Evolutionary conservation across 2,113 vertebrate species (phyloP).

Genomic region (Agelaius phoeniceus): DNA sequence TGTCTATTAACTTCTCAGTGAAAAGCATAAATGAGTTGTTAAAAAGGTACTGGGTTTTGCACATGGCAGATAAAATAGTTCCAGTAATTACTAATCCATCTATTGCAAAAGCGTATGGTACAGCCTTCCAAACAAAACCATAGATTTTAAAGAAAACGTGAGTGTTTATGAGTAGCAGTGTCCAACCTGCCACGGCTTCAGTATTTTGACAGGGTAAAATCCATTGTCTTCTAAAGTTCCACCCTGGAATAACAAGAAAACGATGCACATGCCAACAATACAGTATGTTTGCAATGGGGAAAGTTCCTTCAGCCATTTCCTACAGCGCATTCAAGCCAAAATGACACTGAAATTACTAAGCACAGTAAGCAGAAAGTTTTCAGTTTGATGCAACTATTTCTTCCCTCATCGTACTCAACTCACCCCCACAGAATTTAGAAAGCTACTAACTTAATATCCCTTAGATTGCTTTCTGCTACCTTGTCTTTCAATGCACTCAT

Average conservation of each 20-base stretch:
- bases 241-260: neutral
- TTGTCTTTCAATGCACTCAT: neutral
- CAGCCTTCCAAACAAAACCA: neutral
- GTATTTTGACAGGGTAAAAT: neutral
- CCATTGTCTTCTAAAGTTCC: neutral
- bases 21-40: neutral
- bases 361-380: neutral
- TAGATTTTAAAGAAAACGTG: neutral
- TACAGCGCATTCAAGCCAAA: neutral
- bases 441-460: neutral
- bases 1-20: neutral
- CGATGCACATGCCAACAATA: accelerated
- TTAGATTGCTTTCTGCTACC: neutral
- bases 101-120: neutral
- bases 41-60: neutral
- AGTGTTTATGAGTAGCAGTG: neutral
- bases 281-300: neutral
- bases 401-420: neutral
- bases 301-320: neutral
- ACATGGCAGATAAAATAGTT: neutral
- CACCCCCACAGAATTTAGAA: neutral
- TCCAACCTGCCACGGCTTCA: neutral
- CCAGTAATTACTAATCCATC: neutral
- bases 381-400: neutral
- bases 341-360: neutral